These are phyloP conservation scores for Mormyrops boulengeri DNA, from an alignment of 2,797 vertebrate genomes.

Conservation along the genomic window DNA sequence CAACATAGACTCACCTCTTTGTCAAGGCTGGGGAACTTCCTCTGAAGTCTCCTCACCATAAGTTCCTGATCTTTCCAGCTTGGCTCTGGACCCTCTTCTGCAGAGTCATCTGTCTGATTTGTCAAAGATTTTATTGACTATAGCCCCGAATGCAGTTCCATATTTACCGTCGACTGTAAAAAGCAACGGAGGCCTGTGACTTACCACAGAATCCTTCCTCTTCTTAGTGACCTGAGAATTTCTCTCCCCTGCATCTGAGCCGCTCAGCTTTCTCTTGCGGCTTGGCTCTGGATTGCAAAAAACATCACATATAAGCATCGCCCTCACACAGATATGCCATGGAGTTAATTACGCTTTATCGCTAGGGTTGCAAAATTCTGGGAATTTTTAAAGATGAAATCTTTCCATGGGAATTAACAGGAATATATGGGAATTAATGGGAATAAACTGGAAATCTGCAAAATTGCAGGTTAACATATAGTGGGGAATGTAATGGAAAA, in stretches of 20 bases:
- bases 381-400: not conserved
- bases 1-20: slow-evolving; percentile 62
- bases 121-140: not conserved
- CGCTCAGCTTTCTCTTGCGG: slow-evolving; percentile 58
- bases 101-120: slow-evolving; percentile 54
- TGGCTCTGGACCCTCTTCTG: slow-evolving; percentile 53
- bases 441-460: not conserved
- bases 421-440: not conserved
- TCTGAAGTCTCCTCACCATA: slow-evolving; percentile 68
- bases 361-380: not conserved
- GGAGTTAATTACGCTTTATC: not conserved
- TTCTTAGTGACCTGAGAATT: slow-evolving; percentile 47
- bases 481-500: not conserved
- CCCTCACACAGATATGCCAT: not conserved
- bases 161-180: slow-evolving; percentile 34
- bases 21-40: slow-evolving; percentile 66
- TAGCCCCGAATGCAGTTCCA: not conserved
- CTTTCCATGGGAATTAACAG: not conserved
- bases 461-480: not conserved
- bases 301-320: not conserved
- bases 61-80: slow-evolving; percentile 68
- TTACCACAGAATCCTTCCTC: slow-evolving; percentile 52
- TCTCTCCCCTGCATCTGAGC: slow-evolving; percentile 41
- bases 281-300: slow-evolving; percentile 31
- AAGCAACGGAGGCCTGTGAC: slow-evolving; percentile 24